Conservation (phyloP, 2,113 vertebrate species). For the Pristiophorus japonicus region DNA sequence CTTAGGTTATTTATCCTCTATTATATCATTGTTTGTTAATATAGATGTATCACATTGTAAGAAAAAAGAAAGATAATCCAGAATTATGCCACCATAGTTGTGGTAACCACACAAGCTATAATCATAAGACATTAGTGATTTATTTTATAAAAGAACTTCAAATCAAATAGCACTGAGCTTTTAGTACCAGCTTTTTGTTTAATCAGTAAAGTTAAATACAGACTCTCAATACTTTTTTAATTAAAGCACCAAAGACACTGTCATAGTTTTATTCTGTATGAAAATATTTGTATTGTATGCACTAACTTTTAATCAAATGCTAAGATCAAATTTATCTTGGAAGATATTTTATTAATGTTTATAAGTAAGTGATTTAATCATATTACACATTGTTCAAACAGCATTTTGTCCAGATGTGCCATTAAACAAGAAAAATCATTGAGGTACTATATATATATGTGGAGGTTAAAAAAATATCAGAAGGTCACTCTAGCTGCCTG, state of each 20-base stretch:
- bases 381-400: not conserved
- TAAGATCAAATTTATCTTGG: not conserved
- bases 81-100: not conserved
- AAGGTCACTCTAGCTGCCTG: not conserved
- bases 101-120: not conserved
- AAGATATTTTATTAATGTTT: not conserved
- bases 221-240: not conserved
- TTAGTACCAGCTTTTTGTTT: not conserved
- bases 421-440: not conserved
- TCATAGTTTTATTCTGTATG: not conserved
- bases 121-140: not conserved
- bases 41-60: not conserved
- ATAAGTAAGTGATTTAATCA: not conserved
- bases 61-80: not conserved
- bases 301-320: not conserved
- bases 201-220: not conserved
- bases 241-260: not conserved
- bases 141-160: not conserved
- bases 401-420: not conserved
- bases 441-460: not conserved
- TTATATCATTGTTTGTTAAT: not conserved
- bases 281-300: not conserved
- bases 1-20: not conserved
- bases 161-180: not conserved
- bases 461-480: not conserved